Percentiles rank a stretch among this genome's conserved stretches.
phyloP scores from a whole-genome alignment of 2,888 invertebrate species.

The Artemia sp. region DNA sequence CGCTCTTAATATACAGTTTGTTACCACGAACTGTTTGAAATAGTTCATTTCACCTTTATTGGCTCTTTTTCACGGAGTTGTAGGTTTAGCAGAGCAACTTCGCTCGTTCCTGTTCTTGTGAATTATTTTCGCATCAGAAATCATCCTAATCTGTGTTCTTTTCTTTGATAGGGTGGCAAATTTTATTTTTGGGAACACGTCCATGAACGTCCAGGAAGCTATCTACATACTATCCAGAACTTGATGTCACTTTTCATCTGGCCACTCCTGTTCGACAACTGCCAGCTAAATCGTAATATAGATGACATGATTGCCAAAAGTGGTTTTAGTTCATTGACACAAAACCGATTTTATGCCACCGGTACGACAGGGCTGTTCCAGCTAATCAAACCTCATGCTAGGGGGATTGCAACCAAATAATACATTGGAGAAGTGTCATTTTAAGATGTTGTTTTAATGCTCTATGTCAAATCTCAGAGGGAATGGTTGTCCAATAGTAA shows the following conservation, averaged over 20 bases:
- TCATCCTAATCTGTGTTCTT: background rate
- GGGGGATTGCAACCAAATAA: constrained; percentile 25
- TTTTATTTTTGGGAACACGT: constrained; percentile 30
- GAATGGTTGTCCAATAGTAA: no score
- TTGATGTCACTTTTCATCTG: constrained; percentile 27
- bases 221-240: constrained; percentile 26
- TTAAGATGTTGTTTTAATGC: no score
- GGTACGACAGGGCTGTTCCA: constrained; percentile 13
- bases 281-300: constrained; percentile 27
- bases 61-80: background rate
- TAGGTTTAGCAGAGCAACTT: background rate
- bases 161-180: constrained; percentile 27
- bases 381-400: constrained; percentile 23
- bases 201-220: constrained; percentile 25
- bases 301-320: constrained; percentile 25
- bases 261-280: constrained; percentile 28
- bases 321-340: constrained; percentile 26
- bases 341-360: constrained; percentile 24
- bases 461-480: no score
- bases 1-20: no score
- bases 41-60: background rate
- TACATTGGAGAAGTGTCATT: background rate
- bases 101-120: background rate
- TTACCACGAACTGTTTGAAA: background rate
- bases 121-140: background rate